Evolutionary conservation across 2,113 vertebrate genomes (phyloP).

Genomic region (Bambusicola thoracicus): DNA sequence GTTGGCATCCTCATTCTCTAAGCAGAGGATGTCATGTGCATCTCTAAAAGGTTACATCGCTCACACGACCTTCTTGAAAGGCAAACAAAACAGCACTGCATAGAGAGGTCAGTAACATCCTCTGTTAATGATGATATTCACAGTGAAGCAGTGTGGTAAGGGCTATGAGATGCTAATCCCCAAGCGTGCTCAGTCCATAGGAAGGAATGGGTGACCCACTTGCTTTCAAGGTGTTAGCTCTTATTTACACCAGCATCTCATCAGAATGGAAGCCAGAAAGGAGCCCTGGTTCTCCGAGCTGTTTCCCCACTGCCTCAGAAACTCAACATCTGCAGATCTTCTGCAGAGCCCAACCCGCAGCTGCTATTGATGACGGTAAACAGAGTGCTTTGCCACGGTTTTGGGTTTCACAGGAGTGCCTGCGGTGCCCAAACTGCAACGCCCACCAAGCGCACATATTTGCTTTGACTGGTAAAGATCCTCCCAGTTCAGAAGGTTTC

Average conservation of each 20-base stretch:
- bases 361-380: background rate
- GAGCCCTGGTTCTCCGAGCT: background rate
- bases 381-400: background rate
- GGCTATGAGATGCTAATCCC: background rate
- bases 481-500: background rate
- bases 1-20: background rate
- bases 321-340: background rate
- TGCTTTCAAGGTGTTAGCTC: background rate
- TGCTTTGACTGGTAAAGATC: background rate
- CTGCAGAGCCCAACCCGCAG: background rate
- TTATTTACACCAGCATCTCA: background rate
- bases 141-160: background rate
- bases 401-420: background rate
- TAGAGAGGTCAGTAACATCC: background rate
- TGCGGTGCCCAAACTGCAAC: background rate
- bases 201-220: background rate
- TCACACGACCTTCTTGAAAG: background rate
- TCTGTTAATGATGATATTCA: background rate
- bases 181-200: background rate
- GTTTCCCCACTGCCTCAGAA: background rate
- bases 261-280: background rate
- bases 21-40: background rate
- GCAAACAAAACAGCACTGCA: background rate
- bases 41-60: background rate
- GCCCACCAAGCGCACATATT: accelerated